Percentiles rank a stretch among this genome's conserved stretches.
Evolutionary conservation across 2,797 vertebrate species (phyloP).

Genomic region (Spinus pinus): DNA sequence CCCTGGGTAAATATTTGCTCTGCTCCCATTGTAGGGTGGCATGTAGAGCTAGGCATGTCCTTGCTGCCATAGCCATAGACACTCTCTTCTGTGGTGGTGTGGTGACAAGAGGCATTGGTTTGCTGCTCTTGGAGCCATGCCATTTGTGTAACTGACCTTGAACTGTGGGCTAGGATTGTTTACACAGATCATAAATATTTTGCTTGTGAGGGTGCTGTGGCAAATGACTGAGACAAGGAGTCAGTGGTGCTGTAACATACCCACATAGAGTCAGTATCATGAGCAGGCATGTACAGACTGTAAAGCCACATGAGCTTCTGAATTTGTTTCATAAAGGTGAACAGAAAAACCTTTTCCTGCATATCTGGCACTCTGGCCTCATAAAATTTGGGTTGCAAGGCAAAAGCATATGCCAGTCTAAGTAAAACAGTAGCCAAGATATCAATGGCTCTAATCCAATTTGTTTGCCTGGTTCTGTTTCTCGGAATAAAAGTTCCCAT

Average conservation of each 20-base stretch:
- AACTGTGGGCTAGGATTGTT: background rate
- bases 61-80: background rate
- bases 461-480: background rate
- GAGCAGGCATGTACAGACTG: background rate
- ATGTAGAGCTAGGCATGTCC: background rate
- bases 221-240: background rate
- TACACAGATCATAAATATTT: background rate
- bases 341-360: background rate
- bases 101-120: background rate
- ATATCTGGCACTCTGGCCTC: background rate
- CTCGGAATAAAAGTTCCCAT: background rate
- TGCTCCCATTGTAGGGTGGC: background rate
- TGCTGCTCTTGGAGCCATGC: background rate
- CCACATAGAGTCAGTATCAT: background rate
- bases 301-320: background rate
- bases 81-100: background rate
- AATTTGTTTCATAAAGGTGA: background rate
- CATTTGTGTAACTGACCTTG: background rate
- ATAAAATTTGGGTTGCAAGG: background rate
- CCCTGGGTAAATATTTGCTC: background rate
- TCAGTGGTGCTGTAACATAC: background rate
- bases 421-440: background rate
- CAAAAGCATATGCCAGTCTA: background rate
- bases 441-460: background rate
- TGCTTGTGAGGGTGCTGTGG: background rate